phyloP scores from a whole-genome alignment of 2,113 vertebrate genomes.

The Pycnonotus jocosus region DNA sequence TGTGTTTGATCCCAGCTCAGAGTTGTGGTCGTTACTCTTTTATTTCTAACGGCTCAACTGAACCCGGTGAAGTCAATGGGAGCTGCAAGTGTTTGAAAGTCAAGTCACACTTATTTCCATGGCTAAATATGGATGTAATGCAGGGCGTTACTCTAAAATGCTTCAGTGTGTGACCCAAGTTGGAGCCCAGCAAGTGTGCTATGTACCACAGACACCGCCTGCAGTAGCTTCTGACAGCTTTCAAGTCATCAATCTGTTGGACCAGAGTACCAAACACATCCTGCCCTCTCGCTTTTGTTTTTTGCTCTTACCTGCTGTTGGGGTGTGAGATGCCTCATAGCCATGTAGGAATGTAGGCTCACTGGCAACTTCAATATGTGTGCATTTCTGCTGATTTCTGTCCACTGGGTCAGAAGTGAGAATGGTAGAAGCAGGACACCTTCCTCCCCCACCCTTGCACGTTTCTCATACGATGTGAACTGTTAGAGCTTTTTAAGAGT shows the following conservation, averaged over 20 bases:
- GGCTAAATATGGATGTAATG: constrained; percentile 20
- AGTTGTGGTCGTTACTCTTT: neutral
- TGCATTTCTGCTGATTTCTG: neutral
- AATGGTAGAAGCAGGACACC: neutral
- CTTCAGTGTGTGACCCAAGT: neutral
- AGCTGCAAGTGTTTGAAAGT: neutral
- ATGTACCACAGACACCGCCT: rapidly evolving
- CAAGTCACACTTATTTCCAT: neutral
- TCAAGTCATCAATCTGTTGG: neutral
- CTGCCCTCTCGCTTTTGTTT: neutral
- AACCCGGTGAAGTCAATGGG: neutral
- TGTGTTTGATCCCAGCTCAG: neutral
- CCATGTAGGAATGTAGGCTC: rapidly evolving
- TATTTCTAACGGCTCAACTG: neutral
- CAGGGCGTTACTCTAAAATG: neutral
- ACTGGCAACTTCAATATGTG: neutral
- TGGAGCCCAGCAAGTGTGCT: neutral
- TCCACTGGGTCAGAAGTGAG: neutral
- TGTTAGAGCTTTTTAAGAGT: neutral
- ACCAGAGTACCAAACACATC: neutral
- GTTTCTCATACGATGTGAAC: neutral
- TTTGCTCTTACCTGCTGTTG: neutral
- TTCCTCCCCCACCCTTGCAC: rapidly evolving
- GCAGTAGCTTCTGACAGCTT: neutral
- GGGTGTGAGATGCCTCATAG: neutral